Conservation (phyloP, 2,113 vertebrate species). For the Copsychus sechellarum region DNA sequence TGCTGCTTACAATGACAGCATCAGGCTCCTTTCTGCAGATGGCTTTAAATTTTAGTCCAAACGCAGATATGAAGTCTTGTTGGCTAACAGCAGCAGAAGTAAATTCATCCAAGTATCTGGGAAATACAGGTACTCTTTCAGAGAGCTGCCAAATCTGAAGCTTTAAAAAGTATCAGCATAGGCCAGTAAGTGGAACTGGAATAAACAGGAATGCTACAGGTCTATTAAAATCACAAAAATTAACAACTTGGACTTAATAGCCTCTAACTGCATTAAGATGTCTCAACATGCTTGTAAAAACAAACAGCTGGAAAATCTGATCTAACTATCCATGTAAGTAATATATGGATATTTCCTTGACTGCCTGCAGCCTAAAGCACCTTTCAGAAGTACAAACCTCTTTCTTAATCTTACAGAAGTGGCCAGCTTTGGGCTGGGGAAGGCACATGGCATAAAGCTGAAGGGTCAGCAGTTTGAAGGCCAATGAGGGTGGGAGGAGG, state of each 20-base stretch:
- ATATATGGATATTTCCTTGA: not conserved
- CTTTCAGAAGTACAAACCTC: not conserved
- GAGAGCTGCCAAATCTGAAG: not conserved
- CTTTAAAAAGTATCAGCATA: not conserved
- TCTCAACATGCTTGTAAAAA: slow-evolving; percentile 14
- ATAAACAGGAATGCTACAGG: slow-evolving; percentile 2
- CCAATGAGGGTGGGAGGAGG: not conserved
- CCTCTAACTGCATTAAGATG: not conserved
- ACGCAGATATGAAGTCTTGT: rapidly evolving
- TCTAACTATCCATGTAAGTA: not conserved
- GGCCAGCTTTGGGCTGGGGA: not conserved
- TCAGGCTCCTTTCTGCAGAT: not conserved
- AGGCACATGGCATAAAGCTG: not conserved
- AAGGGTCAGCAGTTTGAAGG: not conserved
- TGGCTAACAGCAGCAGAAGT: not conserved
- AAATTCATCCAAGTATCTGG: not conserved
- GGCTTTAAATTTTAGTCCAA: not conserved
- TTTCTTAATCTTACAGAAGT: not conserved
- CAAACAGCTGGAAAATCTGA: slow-evolving; percentile 27
- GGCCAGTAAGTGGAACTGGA: not conserved
- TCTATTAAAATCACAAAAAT: slow-evolving; percentile 22
- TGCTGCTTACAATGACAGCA: not conserved
- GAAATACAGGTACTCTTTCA: not conserved
- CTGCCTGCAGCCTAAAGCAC: not conserved
- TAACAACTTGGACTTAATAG: not conserved